phyloP scores from a whole-genome alignment of 35 echinoderm and acorn worm species.

The Apostichopus japonicus region DNA sequence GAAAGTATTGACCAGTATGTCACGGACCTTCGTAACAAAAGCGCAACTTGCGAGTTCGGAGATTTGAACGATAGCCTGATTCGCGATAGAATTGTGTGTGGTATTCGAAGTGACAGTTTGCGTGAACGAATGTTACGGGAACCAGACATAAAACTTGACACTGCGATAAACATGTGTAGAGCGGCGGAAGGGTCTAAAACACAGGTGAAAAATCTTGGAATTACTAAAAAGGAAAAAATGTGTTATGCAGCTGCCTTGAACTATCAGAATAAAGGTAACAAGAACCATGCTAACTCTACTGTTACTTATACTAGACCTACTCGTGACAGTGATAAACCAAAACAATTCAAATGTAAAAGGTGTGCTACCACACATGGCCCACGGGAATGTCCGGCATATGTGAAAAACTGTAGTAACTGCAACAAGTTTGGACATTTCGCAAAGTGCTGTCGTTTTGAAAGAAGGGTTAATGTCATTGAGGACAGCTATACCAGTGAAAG shows the following conservation, averaged over 20 bases:
- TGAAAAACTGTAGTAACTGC: conserved; percentile 38
- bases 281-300: too few relatives aligned
- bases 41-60: conserved; percentile 42
- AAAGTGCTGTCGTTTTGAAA: conserved; percentile 29
- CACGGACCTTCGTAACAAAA: conserved; percentile 53
- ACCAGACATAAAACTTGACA: too few relatives aligned
- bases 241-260: neutral
- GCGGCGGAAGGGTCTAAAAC: neutral
- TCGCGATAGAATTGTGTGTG: too few relatives aligned
- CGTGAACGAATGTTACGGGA: too few relatives aligned
- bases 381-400: conserved; percentile 53
- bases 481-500: conserved; percentile 26
- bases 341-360: too few relatives aligned
- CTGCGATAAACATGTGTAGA: neutral
- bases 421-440: conserved; percentile 26
- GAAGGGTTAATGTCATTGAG: conserved; percentile 23
- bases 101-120: too few relatives aligned
- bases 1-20: conserved; percentile 37
- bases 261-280: neutral
- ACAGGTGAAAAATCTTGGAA: neutral
- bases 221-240: neutral
- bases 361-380: conserved; percentile 34
- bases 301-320: neutral
- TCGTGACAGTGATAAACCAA: neutral
- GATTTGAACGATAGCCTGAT: too few relatives aligned